phyloP scores from a whole-genome alignment of 2,113 vertebrate genomes.

The Etheostoma cragini region DNA sequence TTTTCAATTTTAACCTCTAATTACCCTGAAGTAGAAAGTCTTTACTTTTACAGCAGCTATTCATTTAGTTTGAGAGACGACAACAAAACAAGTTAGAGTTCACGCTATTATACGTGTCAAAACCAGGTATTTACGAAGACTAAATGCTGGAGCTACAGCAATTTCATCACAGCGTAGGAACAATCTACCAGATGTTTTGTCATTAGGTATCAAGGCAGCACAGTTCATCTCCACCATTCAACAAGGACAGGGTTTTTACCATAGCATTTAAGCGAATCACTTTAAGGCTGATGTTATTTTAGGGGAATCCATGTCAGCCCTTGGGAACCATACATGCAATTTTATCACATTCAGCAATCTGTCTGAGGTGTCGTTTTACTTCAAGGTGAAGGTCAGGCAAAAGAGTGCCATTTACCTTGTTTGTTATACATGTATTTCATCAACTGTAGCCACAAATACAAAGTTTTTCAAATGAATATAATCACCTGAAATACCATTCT shows the following conservation, averaged over 20 bases:
- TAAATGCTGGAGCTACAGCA: slow-evolving; percentile 53
- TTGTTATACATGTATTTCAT: slow-evolving; percentile 9
- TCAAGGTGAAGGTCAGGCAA: slow-evolving; percentile 67
- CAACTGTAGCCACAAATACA: slow-evolving; percentile 8
- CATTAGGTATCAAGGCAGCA: slow-evolving; percentile 61
- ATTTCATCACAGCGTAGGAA: slow-evolving; percentile 50
- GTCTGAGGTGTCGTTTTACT: slow-evolving; percentile 39
- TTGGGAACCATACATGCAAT: slow-evolving; percentile 55
- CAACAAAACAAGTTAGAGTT: slow-evolving; percentile 46
- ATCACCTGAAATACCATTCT: slow-evolving; percentile 36
- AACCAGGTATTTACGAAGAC: slow-evolving; percentile 71
- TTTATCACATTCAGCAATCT: slow-evolving; percentile 64
- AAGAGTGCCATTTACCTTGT: background rate
- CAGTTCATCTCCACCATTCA: slow-evolving; percentile 56
- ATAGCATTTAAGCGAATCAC: slow-evolving; percentile 59
- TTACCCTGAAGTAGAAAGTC: slow-evolving; percentile 22
- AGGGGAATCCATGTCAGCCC: slow-evolving; percentile 48
- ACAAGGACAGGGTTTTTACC: slow-evolving; percentile 60
- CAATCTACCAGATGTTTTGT: slow-evolving; percentile 77
- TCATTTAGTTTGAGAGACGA: slow-evolving; percentile 42
- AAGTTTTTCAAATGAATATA: slow-evolving; percentile 50
- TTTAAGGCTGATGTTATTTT: slow-evolving; percentile 59
- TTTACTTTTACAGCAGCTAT: slow-evolving; percentile 22
- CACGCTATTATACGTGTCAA: slow-evolving; percentile 62
- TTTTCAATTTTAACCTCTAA: slow-evolving; percentile 47